phyloP scores from a whole-genome alignment of 2,113 vertebrate species.

The Tursiops truncatus region DNA sequence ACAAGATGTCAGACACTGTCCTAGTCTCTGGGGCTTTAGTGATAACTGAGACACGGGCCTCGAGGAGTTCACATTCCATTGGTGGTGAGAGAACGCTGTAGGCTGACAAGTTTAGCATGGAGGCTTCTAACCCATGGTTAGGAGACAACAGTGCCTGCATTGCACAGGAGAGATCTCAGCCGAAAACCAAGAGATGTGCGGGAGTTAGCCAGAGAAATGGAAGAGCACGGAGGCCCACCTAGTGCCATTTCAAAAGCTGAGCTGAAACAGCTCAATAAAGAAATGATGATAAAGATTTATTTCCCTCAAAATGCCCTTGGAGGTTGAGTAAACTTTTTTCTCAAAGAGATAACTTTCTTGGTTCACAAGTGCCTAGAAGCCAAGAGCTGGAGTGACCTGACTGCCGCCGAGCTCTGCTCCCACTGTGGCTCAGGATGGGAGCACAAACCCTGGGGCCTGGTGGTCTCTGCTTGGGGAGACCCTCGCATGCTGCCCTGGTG shows the following conservation, averaged over 20 bases:
- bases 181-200: background rate
- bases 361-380: background rate
- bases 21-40: too few relatives aligned
- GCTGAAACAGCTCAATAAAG: background rate
- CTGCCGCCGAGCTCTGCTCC: accelerated
- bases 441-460: background rate
- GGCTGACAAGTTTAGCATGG: background rate
- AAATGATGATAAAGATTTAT: background rate
- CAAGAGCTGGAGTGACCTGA: background rate
- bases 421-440: accelerated
- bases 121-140: background rate
- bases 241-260: background rate
- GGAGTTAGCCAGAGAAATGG: background rate
- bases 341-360: background rate
- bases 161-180: background rate
- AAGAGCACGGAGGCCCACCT: accelerated
- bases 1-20: background rate
- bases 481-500: background rate
- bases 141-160: background rate
- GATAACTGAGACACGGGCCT: background rate
- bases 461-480: background rate
- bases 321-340: background rate
- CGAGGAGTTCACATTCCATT: background rate
- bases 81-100: background rate
- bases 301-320: background rate